Base-by-base conservation (phyloP, 2,888 invertebrate species). In the Leptinotarsa peninsularis region DNA sequence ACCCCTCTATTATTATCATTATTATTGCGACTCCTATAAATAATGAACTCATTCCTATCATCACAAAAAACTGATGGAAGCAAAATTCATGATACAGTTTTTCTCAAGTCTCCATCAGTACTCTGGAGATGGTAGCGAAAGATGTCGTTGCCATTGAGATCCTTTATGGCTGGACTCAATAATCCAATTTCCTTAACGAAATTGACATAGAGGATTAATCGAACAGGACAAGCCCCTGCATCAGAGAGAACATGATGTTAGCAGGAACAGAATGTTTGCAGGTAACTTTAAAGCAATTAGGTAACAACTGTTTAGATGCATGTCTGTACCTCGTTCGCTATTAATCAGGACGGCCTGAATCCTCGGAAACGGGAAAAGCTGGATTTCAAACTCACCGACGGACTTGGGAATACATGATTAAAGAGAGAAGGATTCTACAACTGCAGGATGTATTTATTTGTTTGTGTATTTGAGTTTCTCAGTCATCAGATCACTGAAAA, bases 201-300 rank as follows among this genome's bases (percentile, higher is more conserved):
- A 33, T 63, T 63, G 63, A 63, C 63, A 63, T 33, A 63, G 33
- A 60, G 43, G 33, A 63, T n/a, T 63, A 63, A 63, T 63, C 63
- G 33, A 27, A 63, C n/a, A 7, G n/a, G 63, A 63, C 63, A 63
- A 27, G 63, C 63, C 33, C 63, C n/a, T 63, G 63, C 63, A 63
- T 63, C 63, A 18, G n/a, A 3, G n/a, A 18, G 18, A n/a, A 63
- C 17, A 63, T 43, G 33, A 43, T 63, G 63, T 63, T 43, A 43
- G 33, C 43, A 17, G 63, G 63, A 33, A 15, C 63, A 33, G 33
- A 63, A 43, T 63, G 63, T 63, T 63, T 27, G 63, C 17, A 63
- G 63, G 63, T 63, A 63, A 63, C 63, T 60, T 58, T 58, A 58
- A 70, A 58, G 54, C 58, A 58, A 70, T 70, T 70, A 56, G 69